Percentiles rank a stretch among this genome's conserved stretches.
Evolutionary conservation across 2,797 vertebrate species (phyloP).

Genomic region (Lepilemur ruficaudatus): DNA sequence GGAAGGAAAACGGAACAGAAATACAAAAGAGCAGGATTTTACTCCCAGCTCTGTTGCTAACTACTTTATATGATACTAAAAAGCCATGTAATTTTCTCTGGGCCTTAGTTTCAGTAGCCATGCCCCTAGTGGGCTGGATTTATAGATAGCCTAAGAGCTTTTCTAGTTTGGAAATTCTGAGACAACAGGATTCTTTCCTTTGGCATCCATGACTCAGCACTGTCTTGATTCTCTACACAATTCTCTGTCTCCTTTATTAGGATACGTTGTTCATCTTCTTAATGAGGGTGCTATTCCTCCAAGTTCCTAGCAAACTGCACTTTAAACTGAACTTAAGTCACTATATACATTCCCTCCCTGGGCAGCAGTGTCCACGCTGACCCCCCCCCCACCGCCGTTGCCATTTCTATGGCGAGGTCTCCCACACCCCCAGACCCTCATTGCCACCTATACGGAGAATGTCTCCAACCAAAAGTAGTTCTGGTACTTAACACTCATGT

Average conservation of each 20-base stretch:
- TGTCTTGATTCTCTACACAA: neutral
- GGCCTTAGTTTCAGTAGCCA: no score
- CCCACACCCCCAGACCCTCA: neutral
- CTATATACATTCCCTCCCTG: neutral
- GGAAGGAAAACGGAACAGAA: neutral
- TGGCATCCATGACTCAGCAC: neutral
- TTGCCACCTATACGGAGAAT: neutral
- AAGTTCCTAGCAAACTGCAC: neutral
- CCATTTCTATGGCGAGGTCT: neutral
- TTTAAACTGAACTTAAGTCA: neutral
- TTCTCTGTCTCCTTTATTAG: neutral
- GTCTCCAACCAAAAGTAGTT: neutral
- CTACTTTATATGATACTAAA: neutral
- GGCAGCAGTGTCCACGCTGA: neutral
- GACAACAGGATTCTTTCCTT: neutral
- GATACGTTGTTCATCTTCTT: neutral
- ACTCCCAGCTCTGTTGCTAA: neutral
- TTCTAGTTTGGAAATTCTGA: neutral
- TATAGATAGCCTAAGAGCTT: neutral
- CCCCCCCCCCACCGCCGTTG: accelerated
- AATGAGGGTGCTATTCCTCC: neutral
- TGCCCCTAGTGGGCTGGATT: neutral
- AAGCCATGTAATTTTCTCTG: neutral
- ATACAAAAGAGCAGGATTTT: neutral
- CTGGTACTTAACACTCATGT: neutral